phyloP scores from a whole-genome alignment of 2,797 vertebrate species.

The Falco rusticolus region DNA sequence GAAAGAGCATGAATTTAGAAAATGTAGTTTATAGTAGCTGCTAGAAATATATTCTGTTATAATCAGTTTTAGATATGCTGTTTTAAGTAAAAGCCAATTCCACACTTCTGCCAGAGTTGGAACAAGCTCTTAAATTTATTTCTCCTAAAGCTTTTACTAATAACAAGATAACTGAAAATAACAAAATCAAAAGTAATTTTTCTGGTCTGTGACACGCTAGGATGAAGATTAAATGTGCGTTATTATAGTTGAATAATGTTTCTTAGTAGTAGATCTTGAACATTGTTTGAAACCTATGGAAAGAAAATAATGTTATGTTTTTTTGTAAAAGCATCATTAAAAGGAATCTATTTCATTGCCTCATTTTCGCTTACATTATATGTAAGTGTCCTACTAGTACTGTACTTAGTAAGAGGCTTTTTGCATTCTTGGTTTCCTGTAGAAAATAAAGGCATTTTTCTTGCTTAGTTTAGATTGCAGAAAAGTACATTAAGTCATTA shows the following conservation, averaged over 20 bases:
- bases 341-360: slow-evolving; percentile 1
- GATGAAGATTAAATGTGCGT: slow-evolving; percentile 35
- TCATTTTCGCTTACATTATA: slow-evolving; percentile 53
- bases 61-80: not conserved
- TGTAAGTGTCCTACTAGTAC: slow-evolving; percentile 52
- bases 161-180: not conserved
- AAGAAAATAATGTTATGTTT: slow-evolving; percentile 22
- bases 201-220: slow-evolving; percentile 41
- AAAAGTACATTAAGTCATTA: not conserved
- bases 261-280: slow-evolving; percentile 49
- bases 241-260: slow-evolving; percentile 48
- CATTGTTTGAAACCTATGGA: slow-evolving; percentile 52
- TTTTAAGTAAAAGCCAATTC: slow-evolving; percentile 25
- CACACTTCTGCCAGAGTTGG: slow-evolving; percentile 12
- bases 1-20: not conserved
- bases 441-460: slow-evolving; percentile 55
- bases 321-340: slow-evolving; percentile 43
- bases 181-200: slow-evolving; percentile 10
- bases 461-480: slow-evolving; percentile 50
- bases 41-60: not conserved
- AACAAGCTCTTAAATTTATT: slow-evolving; percentile 58
- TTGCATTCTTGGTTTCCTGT: slow-evolving; percentile 44
- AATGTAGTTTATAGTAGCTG: not conserved
- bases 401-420: slow-evolving; percentile 41
- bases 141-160: slow-evolving; percentile 19